Percentiles rank a stretch among this genome's conserved stretches.
These are phyloP conservation scores for Periparus ater DNA, from an alignment of 2,797 vertebrate species.

Conservation along the genomic window DNA sequence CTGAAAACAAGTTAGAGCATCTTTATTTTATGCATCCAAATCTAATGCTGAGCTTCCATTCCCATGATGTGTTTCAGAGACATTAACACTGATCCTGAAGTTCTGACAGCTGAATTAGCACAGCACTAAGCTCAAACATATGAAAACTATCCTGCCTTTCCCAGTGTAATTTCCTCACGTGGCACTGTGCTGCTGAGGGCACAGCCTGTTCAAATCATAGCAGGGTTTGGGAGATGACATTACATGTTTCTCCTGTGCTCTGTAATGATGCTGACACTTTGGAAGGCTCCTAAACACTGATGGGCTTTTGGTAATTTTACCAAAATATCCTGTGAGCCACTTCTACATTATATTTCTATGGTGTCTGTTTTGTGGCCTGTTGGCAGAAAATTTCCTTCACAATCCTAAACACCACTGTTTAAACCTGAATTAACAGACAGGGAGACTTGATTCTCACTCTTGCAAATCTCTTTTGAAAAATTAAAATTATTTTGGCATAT, in stretches of 20 bases:
- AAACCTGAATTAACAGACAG: not conserved
- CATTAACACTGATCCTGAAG: not conserved
- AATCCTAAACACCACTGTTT: not conserved
- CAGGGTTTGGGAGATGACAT: not conserved
- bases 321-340: not conserved
- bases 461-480: not conserved
- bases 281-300: not conserved
- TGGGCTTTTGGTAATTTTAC: not conserved
- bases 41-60: not conserved
- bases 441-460: not conserved
- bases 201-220: not conserved
- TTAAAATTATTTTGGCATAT: not conserved
- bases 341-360: not conserved
- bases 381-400: not conserved
- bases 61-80: not conserved
- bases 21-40: not conserved
- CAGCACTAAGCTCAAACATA: not conserved
- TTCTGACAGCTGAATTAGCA: not conserved
- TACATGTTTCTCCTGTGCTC: not conserved
- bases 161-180: not conserved
- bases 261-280: not conserved
- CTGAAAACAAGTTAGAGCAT: not conserved
- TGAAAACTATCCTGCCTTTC: not conserved
- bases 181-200: not conserved
- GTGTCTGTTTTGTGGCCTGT: not conserved